phyloP scores from a whole-genome alignment of 2,797 vertebrate species.

The Malurus splendens region DNA sequence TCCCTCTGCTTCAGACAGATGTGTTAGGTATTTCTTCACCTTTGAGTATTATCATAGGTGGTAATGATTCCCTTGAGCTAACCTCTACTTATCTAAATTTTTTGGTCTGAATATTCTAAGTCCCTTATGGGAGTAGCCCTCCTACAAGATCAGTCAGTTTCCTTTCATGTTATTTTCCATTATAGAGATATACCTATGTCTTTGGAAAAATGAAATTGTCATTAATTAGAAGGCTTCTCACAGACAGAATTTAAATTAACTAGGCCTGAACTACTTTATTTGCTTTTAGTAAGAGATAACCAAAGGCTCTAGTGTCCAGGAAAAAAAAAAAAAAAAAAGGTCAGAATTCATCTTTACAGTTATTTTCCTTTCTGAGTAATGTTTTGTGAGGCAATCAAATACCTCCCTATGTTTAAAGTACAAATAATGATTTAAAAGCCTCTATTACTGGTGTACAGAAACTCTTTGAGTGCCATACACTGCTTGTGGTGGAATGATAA shows the following conservation, averaged over 20 bases:
- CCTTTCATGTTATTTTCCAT: background rate
- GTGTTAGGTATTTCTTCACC: background rate
- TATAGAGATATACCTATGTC: background rate
- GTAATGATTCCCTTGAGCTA: background rate
- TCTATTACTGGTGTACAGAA: background rate
- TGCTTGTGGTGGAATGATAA: conserved; percentile 11
- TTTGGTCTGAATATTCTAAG: background rate
- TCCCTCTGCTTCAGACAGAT: background rate
- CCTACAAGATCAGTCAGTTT: background rate
- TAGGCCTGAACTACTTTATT: background rate
- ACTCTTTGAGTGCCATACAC: background rate
- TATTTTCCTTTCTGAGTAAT: conserved; percentile 12
- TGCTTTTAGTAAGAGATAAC: background rate
- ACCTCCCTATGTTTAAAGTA: background rate
- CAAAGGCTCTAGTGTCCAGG: background rate
- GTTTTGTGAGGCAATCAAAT: conserved; percentile 21
- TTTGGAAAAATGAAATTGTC: background rate
- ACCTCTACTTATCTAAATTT: background rate
- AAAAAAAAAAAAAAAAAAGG: background rate
- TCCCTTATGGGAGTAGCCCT: background rate
- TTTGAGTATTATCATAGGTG: background rate
- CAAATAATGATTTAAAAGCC: conserved; percentile 36
- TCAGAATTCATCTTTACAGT: background rate
- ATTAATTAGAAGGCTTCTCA: background rate
- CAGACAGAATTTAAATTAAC: background rate